Evolutionary conservation across 2,113 vertebrate genomes (phyloP), one percentile per base, ranked within the genome.

Genomic region (Myrmecophaga tridactyla): DNA sequence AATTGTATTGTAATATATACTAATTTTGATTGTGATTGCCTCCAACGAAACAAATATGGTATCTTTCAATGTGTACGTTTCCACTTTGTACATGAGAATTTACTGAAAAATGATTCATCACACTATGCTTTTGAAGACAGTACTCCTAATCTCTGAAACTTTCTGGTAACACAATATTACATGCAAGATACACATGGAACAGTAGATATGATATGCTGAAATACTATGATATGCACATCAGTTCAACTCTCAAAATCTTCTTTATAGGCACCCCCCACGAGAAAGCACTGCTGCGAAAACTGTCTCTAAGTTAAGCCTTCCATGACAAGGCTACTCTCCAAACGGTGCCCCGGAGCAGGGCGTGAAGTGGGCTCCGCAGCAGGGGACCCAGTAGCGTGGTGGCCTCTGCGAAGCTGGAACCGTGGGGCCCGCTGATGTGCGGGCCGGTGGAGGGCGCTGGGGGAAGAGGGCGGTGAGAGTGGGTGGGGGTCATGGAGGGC

Each of bases 401-500:
- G 7, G 12, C n/a, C 60, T 13, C 51, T 17, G 17, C 0, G 7
- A 41, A 51, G 27, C 4, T 62, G n/a, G 72, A 20, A 7, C 0
- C 11, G 80, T 11, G 29, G 8, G 11, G 2, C 27, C 14, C 4
- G 18, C 2, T 0, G 65, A n/a, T 18, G 65, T 12, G 29, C 25
- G 7, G 4, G 76, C 29, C n/a, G 8, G 48, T 1, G n/a, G 34
- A 9, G 2, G 21, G 39, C 12, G 0, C 29, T 20, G 31, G 20
- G 29, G 20, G 56, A 34, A 46, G 23, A 20, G 10, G 34, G 2
- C 73, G 34, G 27, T 1, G 11, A 69, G 39, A 1, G 2, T 14
- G 1, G 18, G 13, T 1, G 7, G 63, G 4, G 0, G 2, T n/a
- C n/a, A 25, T 70, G 25, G 39, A n/a, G n/a, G 77, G 2, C 9